Evolutionary conservation across 2,797 vertebrate genomes (phyloP), one percentile per base, ranked within the genome.

Genomic region (Dendrocincla fuliginosa): DNA sequence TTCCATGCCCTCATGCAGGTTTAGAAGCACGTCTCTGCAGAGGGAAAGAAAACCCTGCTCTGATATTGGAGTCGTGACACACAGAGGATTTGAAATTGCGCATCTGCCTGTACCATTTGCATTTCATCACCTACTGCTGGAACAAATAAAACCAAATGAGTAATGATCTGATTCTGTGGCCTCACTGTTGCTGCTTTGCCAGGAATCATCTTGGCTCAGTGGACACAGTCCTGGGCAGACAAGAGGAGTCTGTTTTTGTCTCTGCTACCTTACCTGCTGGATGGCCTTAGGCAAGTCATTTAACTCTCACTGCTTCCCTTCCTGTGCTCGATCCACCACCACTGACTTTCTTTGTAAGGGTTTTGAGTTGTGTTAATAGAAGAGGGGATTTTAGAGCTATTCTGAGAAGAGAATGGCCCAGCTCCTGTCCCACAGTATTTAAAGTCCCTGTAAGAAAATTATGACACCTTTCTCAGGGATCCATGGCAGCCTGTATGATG

Each of bases 61-160:
- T 0, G 2, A 69, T 68, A 63, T 42, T 84, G 56, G 80, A 94
- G 80, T 32, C 9, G 14, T 70, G 41, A 10, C 80, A 74, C 87
- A 91, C 67, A 70, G 79, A 91, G 74, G 83, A 76, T 69, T 90
- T 92, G 92, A 87, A 90, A 89, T 52, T 37, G 86, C 0, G 14
- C 90, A 89, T 96, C 94, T 94, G 94, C 81, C 96, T 76, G 69
- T 41, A 93, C 92, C 88, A 76, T 96, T 96, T 93, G 89, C 94
- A 94, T 96, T 96, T 96, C 93, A 84, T 87, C 94, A 93, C 94
- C 91, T 88, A 67, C 11, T 35, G 52, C 85, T 95, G 91, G 67
- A 95, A 94, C 83, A 95, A 96, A 93, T 79, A 77, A 95, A 95
- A 86, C 70, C 93, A 63, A 91, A 82, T 74, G 87, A 96, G 67